phyloP scores from a whole-genome alignment of 1,140 invertebrate genomes.

The Amphibalanus amphitrite region DNA sequence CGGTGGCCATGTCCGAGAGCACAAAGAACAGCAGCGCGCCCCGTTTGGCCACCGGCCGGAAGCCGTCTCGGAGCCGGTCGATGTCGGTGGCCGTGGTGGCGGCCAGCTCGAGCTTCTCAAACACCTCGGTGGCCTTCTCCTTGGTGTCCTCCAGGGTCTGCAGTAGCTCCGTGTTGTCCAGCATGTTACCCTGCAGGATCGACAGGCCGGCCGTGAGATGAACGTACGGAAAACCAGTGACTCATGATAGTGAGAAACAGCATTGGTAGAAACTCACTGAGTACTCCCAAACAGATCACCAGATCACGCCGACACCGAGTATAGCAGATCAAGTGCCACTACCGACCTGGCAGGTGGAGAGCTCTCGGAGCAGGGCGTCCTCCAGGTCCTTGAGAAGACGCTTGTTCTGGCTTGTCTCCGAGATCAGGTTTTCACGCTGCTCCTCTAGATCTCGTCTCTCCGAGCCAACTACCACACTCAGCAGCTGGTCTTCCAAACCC shows the following conservation, averaged over 20 bases:
- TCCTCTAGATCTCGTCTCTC: conserved; percentile 71
- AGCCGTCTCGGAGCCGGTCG: conserved; percentile 59
- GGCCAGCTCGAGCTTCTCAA: conserved; percentile 51
- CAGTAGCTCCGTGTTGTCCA: conserved; percentile 71
- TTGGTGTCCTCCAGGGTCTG: conserved; percentile 75
- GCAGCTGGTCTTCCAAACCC: conserved; percentile 72
- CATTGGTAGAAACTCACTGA: too few species aligned
- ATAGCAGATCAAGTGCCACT: too few species aligned
- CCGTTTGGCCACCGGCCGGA: conserved; percentile 56
- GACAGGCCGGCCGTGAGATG: too few species aligned
- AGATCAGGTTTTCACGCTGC: conserved; percentile 58
- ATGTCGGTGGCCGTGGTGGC: conserved; percentile 54
- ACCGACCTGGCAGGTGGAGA: conserved; percentile 51
- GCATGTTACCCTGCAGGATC: conserved; percentile 68
- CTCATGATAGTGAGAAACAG: too few species aligned
- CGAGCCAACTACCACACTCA: conserved; percentile 65
- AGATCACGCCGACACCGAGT: too few species aligned
- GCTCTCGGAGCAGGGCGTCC: conserved; percentile 57
- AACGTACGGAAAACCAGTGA: too few species aligned
- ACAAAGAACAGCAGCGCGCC: conserved; percentile 80
- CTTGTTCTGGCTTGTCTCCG: conserved; percentile 71
- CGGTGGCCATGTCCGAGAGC: conserved; percentile 60
- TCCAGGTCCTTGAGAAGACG: conserved; percentile 59
- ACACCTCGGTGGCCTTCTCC: conserved; percentile 53
- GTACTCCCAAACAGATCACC: too few species aligned